phyloP scores from a whole-genome alignment of 1,140 invertebrate species.

The Leptinotarsa undecemlineata region DNA sequence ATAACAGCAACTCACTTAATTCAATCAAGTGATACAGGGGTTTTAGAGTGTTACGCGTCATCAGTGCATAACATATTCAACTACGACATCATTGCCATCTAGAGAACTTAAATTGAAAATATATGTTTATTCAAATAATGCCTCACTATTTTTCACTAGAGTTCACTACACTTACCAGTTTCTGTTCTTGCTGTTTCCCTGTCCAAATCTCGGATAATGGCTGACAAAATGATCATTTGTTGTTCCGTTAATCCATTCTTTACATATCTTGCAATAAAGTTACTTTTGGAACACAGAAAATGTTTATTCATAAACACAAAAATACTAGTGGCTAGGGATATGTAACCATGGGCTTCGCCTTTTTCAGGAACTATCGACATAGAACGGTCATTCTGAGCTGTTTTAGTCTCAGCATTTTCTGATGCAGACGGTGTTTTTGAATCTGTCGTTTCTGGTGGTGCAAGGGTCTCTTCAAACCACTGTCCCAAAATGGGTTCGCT shows the following conservation, averaged over 20 bases:
- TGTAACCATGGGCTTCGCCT: slow-evolving; percentile 81
- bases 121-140: too few species aligned
- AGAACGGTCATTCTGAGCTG: slow-evolving; percentile 42
- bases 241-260: slow-evolving; percentile 69
- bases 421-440: slow-evolving; percentile 58
- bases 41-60: too few species aligned
- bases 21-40: too few species aligned
- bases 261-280: slow-evolving; percentile 62
- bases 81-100: too few species aligned
- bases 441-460: slow-evolving; percentile 74
- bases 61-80: too few species aligned
- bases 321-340: slow-evolving; percentile 77
- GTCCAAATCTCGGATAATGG: slow-evolving; percentile 84
- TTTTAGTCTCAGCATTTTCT: slow-evolving; percentile 56
- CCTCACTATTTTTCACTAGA: too few species aligned
- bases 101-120: too few species aligned
- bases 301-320: slow-evolving; percentile 67
- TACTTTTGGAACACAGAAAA: slow-evolving; percentile 66
- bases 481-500: slow-evolving; percentile 89
- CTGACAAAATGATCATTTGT: slow-evolving; percentile 80
- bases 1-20: too few species aligned
- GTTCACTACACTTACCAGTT: slow-evolving; percentile 68
- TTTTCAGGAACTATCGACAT: slow-evolving; percentile 80
- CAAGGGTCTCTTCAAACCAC: slow-evolving; percentile 91
- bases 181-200: slow-evolving; percentile 80